Percentiles rank a stretch among this genome's conserved stretches.
Conservation (phyloP, 2,888 invertebrate genomes). For the Hermaeophaga mercurialis region DNA sequence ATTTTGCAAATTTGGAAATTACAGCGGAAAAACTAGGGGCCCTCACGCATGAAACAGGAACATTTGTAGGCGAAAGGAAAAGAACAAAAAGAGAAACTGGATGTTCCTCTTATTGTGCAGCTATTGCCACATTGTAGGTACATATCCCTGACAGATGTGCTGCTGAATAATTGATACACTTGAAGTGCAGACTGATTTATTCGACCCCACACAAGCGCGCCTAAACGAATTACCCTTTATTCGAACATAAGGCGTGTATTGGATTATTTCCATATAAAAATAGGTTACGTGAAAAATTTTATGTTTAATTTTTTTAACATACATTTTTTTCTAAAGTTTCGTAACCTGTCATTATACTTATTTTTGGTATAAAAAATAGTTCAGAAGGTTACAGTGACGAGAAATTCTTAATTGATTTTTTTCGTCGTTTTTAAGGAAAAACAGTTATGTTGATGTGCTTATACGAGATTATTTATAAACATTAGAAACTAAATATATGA, state of each 20-base stretch:
- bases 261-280: constrained; percentile 38
- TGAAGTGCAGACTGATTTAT: constrained; percentile 54
- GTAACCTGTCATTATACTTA: too few relatives aligned
- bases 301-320: too few relatives aligned
- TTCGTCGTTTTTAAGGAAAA: too few relatives aligned
- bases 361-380: too few relatives aligned
- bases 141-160: constrained; percentile 55
- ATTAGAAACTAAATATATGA: too few relatives aligned
- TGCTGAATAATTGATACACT: constrained; percentile 55
- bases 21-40: constrained; percentile 43
- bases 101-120: constrained; percentile 45
- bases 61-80: constrained; percentile 35
- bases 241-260: constrained; percentile 38
- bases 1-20: constrained; percentile 51
- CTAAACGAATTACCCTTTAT: constrained; percentile 42
- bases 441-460: too few relatives aligned
- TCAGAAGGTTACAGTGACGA: too few relatives aligned
- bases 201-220: constrained; percentile 42
- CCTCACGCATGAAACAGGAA: constrained; percentile 36
- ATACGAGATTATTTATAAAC: too few relatives aligned
- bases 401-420: too few relatives aligned
- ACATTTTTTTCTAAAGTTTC: too few relatives aligned
- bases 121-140: constrained; percentile 42
- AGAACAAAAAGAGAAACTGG: constrained; percentile 43
- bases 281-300: too few relatives aligned